Base-by-base conservation (phyloP, 1,140 invertebrate species). In the Pogonomyrmex californicus region DNA sequence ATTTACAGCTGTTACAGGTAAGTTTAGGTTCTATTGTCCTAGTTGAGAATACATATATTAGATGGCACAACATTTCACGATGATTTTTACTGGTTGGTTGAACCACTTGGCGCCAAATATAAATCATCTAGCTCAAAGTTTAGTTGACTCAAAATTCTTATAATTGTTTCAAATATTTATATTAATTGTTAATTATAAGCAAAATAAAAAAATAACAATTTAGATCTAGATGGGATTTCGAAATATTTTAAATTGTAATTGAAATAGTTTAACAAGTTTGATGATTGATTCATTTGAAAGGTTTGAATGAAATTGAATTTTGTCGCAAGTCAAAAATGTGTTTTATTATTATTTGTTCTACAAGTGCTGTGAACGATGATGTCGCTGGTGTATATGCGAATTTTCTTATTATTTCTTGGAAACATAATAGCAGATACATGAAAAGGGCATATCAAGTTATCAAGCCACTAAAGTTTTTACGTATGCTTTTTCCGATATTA, bases 331-430 rank as follows among this genome's bases (percentile, higher is more conserved):
- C 76, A 60, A 85, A 60, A 85, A 78, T 81, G 38, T 56, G n/a
- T 85, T 90, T 90, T 90, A 90, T 90, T 90, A 41, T 60, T 77
- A 86, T 82, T 62, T 73, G 47, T 86, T 66, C 83, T 90, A 90
- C 82, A 91, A 88, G 87, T 83, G 56, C 86, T 87, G 77, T 66
- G 33, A 81, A 65, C 71, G 47, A 36, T 87, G 23, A 23, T 86
- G 33, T 2, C 60, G 36, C 58, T 87, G 77, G 66, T 65, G 83
- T 88, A 78, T 90, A 79, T 38, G 51, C 30, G 14, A 68, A 87
- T 58, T 78, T 77, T 75, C 65, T 36, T 86, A 71, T 79, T 82
- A 68, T 78, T 60, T 88, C 62, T 58, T 71, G 56, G 82, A 77
- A 89, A 90, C 60, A 75, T 75, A 85, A 89, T 76, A 89, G 63